These are phyloP conservation scores for Pyrrhura leucotis DNA, from an alignment of 2,797 vertebrate species.

Conservation along the genomic window DNA sequence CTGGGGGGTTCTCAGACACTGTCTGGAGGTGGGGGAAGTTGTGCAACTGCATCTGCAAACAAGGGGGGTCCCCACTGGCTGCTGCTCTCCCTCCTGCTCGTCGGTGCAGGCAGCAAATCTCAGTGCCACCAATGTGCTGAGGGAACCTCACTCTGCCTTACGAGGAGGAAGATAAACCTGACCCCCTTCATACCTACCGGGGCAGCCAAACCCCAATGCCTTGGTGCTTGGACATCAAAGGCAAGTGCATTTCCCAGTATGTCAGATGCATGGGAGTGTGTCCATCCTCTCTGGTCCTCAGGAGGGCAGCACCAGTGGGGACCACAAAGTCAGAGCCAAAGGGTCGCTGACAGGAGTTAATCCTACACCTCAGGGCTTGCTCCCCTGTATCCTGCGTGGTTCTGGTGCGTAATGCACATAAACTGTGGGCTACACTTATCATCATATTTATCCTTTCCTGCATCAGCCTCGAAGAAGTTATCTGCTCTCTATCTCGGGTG, in stretches of 20 bases:
- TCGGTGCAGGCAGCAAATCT: background rate
- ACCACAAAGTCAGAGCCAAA: background rate
- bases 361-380: background rate
- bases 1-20: background rate
- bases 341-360: background rate
- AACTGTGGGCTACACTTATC: rapidly evolving
- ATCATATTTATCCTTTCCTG: background rate
- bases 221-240: rapidly evolving
- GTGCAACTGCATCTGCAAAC: background rate
- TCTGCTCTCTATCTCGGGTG: background rate
- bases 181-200: rapidly evolving
- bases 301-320: rapidly evolving
- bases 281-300: rapidly evolving
- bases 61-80: background rate
- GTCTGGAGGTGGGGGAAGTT: background rate
- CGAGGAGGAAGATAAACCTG: background rate
- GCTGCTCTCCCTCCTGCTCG: background rate
- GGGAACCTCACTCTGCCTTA: background rate
- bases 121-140: background rate
- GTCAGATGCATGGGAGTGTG: rapidly evolving
- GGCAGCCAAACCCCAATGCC: rapidly evolving
- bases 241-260: background rate
- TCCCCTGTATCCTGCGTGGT: rapidly evolving
- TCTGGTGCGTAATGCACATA: rapidly evolving
- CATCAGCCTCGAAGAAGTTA: background rate